Percentiles rank a stretch among this genome's conserved stretches.
Evolutionary conservation across 1,140 invertebrate species (phyloP).

Genomic region (Steinernema feltiae): DNA sequence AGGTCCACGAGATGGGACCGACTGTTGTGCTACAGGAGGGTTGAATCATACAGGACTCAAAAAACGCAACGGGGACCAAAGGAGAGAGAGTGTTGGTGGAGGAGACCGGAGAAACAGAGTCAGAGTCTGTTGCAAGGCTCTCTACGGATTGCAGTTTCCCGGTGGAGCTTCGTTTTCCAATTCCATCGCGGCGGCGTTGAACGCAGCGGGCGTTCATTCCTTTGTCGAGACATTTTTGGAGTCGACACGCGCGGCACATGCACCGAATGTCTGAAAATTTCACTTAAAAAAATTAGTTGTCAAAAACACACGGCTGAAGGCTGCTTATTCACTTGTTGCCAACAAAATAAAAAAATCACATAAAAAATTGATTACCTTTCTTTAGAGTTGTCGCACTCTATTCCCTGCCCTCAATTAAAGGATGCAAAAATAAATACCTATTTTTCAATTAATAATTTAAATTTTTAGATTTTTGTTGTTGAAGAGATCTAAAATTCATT

Average conservation of each 20-base stretch:
- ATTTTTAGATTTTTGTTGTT: no score
- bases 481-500: no score
- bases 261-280: background rate
- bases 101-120: background rate
- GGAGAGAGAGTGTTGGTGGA: background rate
- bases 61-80: background rate
- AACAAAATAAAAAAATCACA: no score
- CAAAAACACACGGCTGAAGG: no score
- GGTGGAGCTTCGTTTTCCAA: background rate
- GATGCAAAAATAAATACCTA: no score
- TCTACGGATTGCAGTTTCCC: background rate
- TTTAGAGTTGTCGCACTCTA: no score
- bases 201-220: background rate
- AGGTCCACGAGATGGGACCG: background rate
- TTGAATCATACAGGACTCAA: background rate
- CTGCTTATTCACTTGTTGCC: no score
- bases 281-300: no score
- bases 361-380: no score
- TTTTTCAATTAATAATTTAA: no score
- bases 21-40: background rate
- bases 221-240: background rate
- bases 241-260: constrained; percentile 1
- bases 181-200: background rate
- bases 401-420: no score
- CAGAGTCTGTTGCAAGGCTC: background rate